Conservation (phyloP, 2,797 vertebrate genomes). For the Rhynchonycteris naso region DNA sequence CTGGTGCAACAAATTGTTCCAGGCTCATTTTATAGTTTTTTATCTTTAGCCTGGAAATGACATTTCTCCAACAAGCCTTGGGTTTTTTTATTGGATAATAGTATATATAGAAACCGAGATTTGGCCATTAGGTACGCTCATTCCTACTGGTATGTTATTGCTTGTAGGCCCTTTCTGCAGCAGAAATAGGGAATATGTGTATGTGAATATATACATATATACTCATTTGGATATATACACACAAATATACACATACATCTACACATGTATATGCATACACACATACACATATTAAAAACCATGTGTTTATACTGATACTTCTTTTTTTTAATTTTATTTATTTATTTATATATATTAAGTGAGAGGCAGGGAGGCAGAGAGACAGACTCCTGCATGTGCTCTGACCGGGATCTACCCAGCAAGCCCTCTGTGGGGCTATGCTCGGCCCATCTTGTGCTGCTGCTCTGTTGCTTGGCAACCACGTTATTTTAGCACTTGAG, state of each 20-base stretch:
- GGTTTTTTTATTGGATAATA: neutral
- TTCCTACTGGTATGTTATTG: neutral
- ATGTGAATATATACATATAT: neutral
- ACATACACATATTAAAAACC: neutral
- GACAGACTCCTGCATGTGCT: too few relatives aligned
- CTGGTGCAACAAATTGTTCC: neutral
- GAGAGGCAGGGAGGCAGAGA: too few relatives aligned
- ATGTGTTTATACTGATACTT: constrained; percentile 14
- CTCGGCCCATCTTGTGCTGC: too few relatives aligned
- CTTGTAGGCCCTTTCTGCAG: neutral
- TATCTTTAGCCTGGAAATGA: neutral
- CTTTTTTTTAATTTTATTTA: neutral
- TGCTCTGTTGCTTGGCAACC: too few relatives aligned
- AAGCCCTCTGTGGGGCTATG: too few relatives aligned
- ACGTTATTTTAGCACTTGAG: too few relatives aligned
- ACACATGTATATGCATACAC: neutral
- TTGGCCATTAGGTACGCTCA: neutral
- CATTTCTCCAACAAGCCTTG: neutral
- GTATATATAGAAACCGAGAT: neutral
- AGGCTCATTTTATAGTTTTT: neutral
- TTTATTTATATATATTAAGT: too few relatives aligned
- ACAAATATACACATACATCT: neutral
- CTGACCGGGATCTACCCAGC: too few relatives aligned
- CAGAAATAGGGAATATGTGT: neutral
- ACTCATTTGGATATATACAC: neutral